These are phyloP conservation scores for Latrodectus geometricus DNA, from an alignment of 1,140 invertebrate genomes.

Conservation along the genomic window DNA sequence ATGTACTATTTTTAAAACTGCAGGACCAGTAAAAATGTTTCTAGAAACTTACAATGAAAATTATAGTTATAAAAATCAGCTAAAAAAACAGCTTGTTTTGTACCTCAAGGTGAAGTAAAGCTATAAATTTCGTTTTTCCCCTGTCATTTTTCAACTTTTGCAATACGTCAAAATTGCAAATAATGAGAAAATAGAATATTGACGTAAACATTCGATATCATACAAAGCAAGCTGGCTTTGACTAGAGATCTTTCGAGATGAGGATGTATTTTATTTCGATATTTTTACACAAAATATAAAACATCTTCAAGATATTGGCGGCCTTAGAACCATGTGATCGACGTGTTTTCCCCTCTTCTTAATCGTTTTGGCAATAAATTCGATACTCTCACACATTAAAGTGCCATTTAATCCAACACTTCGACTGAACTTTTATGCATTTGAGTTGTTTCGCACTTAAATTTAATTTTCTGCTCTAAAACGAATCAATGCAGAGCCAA, in stretches of 20 bases:
- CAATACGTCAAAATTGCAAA: constrained; percentile 49
- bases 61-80: no score
- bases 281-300: constrained; percentile 29
- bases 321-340: background rate
- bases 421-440: constrained; percentile 28
- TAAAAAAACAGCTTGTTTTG: no score
- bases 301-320: constrained; percentile 9
- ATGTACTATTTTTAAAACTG: no score
- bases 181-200: constrained; percentile 58
- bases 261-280: constrained; percentile 49
- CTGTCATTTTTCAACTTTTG: background rate
- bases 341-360: background rate
- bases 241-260: constrained; percentile 8
- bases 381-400: constrained; percentile 43
- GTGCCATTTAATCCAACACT: constrained; percentile 40
- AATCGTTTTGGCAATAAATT: constrained; percentile 44
- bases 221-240: background rate
- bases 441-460: constrained; percentile 13
- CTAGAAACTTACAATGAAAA: no score
- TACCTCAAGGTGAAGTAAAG: background rate
- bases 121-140: background rate
- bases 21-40: no score
- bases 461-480: constrained; percentile 46
- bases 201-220: constrained; percentile 42
- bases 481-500: constrained; percentile 31